These are phyloP conservation scores for Oryzias javanicus DNA, from an alignment of 2,113 vertebrate species.

Conservation along the genomic window DNA sequence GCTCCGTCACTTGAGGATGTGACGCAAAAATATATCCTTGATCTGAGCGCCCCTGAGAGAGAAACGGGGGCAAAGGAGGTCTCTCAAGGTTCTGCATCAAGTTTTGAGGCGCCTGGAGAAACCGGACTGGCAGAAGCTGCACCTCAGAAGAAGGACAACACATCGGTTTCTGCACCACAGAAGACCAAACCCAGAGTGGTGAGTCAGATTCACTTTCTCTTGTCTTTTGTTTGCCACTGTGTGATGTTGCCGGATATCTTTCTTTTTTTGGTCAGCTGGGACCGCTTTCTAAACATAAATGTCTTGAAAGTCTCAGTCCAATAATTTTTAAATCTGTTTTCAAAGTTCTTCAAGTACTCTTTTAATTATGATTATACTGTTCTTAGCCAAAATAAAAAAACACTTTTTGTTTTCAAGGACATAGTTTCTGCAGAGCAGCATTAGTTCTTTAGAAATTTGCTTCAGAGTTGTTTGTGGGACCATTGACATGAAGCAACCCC, in stretches of 20 bases:
- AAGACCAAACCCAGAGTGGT: slow-evolving; percentile 93
- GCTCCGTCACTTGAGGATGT: slow-evolving; percentile 86
- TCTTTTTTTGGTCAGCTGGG: no score
- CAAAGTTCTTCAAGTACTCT: no score
- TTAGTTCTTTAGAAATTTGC: no score
- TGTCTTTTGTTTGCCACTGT: neutral
- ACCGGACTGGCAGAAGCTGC: slow-evolving; percentile 69
- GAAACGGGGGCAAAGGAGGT: slow-evolving; percentile 36
- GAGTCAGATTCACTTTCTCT: slow-evolving; percentile 68
- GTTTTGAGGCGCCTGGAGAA: slow-evolving; percentile 72
- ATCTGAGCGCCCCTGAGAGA: slow-evolving; percentile 74
- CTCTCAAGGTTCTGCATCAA: slow-evolving; percentile 18
- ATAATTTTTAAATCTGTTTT: no score
- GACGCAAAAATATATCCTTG: slow-evolving; percentile 86
- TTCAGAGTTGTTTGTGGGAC: no score
- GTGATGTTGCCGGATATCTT: neutral
- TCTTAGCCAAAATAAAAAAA: no score
- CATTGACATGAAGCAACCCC: no score
- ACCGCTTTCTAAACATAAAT: no score
- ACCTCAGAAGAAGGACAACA: slow-evolving; percentile 71
- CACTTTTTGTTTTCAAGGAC: no score
- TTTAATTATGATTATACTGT: no score
- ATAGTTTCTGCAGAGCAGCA: no score
- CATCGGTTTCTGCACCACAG: slow-evolving; percentile 58
- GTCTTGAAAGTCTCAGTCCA: no score